Evolutionary conservation across 2,797 vertebrate genomes (phyloP).

Genomic region (Micromesistius poutassou): DNA sequence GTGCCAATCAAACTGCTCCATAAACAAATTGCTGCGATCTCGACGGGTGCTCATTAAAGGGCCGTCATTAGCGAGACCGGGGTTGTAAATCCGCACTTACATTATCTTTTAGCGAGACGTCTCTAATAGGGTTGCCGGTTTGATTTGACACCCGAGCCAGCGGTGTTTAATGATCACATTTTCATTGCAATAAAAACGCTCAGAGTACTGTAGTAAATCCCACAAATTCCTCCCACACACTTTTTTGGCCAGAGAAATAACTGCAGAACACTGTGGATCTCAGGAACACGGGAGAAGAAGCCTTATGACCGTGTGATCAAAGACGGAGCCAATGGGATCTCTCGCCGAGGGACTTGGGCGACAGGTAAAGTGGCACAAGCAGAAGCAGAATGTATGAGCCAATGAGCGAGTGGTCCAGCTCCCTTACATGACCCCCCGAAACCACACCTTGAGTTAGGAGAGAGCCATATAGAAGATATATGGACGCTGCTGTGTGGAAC

Average conservation of each 20-base stretch:
- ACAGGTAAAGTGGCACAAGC: constrained; percentile 35
- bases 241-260: constrained; percentile 35
- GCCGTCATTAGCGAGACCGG: constrained; percentile 55
- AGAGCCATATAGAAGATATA: constrained; percentile 37
- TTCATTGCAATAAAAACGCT: constrained; percentile 44
- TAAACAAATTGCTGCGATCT: constrained; percentile 63
- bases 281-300: constrained; percentile 29
- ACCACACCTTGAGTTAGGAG: constrained; percentile 41
- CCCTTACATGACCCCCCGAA: constrained; percentile 33
- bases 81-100: constrained; percentile 60
- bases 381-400: constrained; percentile 30
- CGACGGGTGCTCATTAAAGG: constrained; percentile 59
- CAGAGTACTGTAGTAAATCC: constrained; percentile 45
- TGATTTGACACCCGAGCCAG: constrained; percentile 43
- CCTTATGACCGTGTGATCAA: constrained; percentile 22
- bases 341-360: constrained; percentile 4
- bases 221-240: constrained; percentile 29
- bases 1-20: constrained; percentile 61
- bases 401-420: constrained; percentile 28
- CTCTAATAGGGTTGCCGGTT: constrained; percentile 85
- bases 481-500: constrained; percentile 42
- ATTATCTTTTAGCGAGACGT: constrained; percentile 69
- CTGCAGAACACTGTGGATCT: constrained; percentile 18
- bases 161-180: constrained; percentile 53
- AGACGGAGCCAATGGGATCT: constrained; percentile 22